A percentile compares a stretch with the other conserved stretches of the same genome.
These are phyloP conservation scores for Ciconia nigra DNA, from an alignment of 2,797 vertebrate genomes.

Conservation along the genomic window DNA sequence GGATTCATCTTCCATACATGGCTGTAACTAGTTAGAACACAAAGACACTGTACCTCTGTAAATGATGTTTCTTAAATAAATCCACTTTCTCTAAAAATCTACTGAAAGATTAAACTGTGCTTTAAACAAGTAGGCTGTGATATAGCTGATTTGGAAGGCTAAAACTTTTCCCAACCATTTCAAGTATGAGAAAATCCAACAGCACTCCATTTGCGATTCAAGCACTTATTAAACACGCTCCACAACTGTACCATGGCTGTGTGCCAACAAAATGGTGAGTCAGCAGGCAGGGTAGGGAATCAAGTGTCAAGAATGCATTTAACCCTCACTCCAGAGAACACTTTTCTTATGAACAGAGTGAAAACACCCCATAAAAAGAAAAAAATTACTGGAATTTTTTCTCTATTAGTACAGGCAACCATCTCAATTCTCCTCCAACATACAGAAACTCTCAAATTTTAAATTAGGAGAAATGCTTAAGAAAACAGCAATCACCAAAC, in stretches of 20 bases:
- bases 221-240: constrained; percentile 19
- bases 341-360: neutral
- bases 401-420: neutral
- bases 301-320: constrained; percentile 35
- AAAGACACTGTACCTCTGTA: neutral
- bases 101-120: neutral
- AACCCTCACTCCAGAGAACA: constrained; percentile 25
- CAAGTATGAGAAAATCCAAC: neutral
- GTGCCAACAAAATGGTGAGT: constrained; percentile 53
- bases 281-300: constrained; percentile 42
- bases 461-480: neutral
- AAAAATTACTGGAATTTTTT: neutral
- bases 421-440: neutral
- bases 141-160: neutral
- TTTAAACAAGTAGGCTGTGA: neutral
- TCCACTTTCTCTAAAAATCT: neutral
- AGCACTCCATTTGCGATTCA: neutral
- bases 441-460: neutral
- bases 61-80: neutral
- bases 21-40: neutral
- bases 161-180: neutral
- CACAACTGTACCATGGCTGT: neutral
- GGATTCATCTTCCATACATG: neutral
- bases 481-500: neutral
- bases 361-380: neutral